A percentile compares a stretch with the other conserved stretches of the same genome.
These are phyloP conservation scores for Hydractinia echinata DNA, from an alignment of 30 jellyfish, hydroid and myxozoan species.

Conservation along the genomic window DNA sequence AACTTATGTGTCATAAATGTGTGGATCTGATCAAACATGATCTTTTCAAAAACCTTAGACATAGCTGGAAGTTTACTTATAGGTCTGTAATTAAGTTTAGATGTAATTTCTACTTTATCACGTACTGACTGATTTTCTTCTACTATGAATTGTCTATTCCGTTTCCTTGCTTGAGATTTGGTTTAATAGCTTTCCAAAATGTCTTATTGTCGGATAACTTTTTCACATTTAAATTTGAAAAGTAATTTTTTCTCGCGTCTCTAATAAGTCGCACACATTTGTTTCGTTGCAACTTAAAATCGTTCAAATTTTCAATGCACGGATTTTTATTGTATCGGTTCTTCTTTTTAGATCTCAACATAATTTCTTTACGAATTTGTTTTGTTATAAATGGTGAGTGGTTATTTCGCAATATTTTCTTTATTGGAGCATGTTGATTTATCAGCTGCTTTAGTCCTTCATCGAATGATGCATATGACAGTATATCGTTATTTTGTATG, in stretches of 20 bases:
- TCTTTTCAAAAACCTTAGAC: no score
- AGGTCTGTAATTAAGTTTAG: no score
- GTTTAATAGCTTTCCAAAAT: no score
- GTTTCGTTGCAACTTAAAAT: no score
- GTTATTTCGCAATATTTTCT: constrained; percentile 1
- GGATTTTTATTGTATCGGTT: no score
- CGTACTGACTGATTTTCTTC: neutral
- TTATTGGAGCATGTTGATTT: neutral
- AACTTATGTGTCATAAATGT: no score
- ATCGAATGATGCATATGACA: neutral
- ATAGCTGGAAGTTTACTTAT: no score
- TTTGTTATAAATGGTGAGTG: neutral
- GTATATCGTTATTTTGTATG: neutral
- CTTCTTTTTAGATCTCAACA: constrained; percentile 9
- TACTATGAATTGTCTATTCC: neutral
- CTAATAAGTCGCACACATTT: no score
- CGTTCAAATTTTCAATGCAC: no score
- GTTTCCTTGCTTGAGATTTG: neutral
- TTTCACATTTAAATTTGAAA: neutral
- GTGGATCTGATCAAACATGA: no score
- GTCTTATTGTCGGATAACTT: constrained; percentile 2
- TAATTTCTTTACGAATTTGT: neutral
- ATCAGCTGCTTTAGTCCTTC: constrained; percentile 7
- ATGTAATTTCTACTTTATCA: no score
- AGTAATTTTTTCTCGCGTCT: constrained; percentile 1